Conservation (phyloP, 1,140 invertebrate genomes). For the Drosophila melanogaster region Release_6_plus_ISO1_MT NT_037436.4:23237001-23237500, state of each 20-base stretch:
- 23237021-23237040: not conserved
- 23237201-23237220: no score
- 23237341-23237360: not conserved
- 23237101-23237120: constrained; percentile 1
- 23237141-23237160: not conserved
- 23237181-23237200: no score
- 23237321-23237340: not conserved
- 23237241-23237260: not conserved
- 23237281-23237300: not conserved
- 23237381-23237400: not conserved
- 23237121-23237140: not conserved
- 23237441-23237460: no score
- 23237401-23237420: not conserved
- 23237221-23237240: not conserved
- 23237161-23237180: not conserved
- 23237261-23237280: not conserved
- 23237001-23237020: not conserved
- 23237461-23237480: not conserved
- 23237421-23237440: not conserved
- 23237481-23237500: no score
- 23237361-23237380: not conserved
- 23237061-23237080: not conserved
- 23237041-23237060: not conserved
- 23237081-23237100: not conserved
- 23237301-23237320: not conserved